Base-by-base conservation (phyloP, 2,888 invertebrate species). In the Netelia inedita region DNA sequence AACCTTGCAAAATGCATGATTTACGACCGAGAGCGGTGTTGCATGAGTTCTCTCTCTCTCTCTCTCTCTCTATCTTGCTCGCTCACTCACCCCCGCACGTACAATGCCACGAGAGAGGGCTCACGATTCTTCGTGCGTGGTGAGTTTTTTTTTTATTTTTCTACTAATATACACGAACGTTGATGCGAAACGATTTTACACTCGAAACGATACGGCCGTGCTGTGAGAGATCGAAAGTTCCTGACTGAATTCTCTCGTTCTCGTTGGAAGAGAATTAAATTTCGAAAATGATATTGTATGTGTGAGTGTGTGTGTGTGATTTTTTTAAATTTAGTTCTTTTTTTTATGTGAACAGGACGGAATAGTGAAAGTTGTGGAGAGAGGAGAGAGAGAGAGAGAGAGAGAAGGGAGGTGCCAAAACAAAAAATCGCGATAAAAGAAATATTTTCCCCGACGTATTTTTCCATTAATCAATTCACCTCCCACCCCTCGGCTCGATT, bases 1-100 rank as follows among this genome's bases (percentile, higher is more conserved):
- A 82, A 80, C 79, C 73, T 85, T 81, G 85, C 76, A 81, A 76
- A 82, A 86, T 85, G 68, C 55, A 85, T 85, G 78, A 85, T 85
- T 83, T 83, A 85, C 71, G 53, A 61, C 57, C 74, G 59, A 65
- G 50, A 63, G 41, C 61, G 23, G 28, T 57, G 28, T 57, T 57
- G 57, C 19, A 9, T 9, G 57, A 46, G 46, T 14, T 10, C 11
- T 46, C 10, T 10, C 46, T 46, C 46, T 46, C 46, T 46, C 46
- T 43, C 43, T 46, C 46, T 46, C 46, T 46, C 28, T 63, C 35
- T 63, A 14, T 63, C 28, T 63, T 6, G 10, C 11, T 28, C 23
- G n/a, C 16, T 3, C 55, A 41, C 41, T 73, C 21, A 65, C 43
- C 53, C 53, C 55, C 63, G 55, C 19, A 41, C 66, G 55, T 71